Evolutionary conservation across 2,113 vertebrate genomes (phyloP), one percentile per base, ranked within the genome.

Genomic region (Actenoides lindsayi): DNA sequence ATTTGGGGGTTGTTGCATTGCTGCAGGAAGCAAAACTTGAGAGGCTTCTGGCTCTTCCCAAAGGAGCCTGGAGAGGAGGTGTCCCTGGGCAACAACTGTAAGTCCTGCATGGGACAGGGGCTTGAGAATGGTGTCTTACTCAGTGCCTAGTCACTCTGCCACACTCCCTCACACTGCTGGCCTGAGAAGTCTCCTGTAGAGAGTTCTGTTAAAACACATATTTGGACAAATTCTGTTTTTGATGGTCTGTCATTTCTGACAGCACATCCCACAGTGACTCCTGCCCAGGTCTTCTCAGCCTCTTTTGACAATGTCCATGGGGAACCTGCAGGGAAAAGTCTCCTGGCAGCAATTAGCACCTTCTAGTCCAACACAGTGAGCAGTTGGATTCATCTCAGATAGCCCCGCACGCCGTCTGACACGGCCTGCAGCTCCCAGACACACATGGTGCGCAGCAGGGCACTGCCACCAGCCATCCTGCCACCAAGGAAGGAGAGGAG

Each of bases 361-460:
- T 92, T 75, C 80, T 50, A 35, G n/a, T 70, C 46, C 39, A 54
- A 4, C 0, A 0, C 59, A 44, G 63, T 0, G 4, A 83, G 78
- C 0, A 2, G 33, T 3, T 6, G 9, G 64, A 51, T 63, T 42
- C 8, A 62, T 28, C 42, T 90, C 30, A 10, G 86, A 30, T 17
- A 31, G 30, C 37, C 10, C 42, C 2, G 6, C 31, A 10, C 0
- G 4, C 25, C 0, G 9, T 41, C 24, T 65, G 68, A 69, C 51
- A 15, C 53, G 13, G 88, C 5, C 46, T 48, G 68, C 75, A 76
- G 24, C 11, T 57, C 37, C 8, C 31, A 39, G 59, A 6, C 5
- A 10, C n/a, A n/a, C 14, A 2, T 4, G 23, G 39, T 3, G 9
- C 0, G 1, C 59, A 80, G 35, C 16, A 39, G 28, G n/a, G 21